Conservation (phyloP, 2,113 vertebrate genomes). For the Ranitomeya imitator region DNA sequence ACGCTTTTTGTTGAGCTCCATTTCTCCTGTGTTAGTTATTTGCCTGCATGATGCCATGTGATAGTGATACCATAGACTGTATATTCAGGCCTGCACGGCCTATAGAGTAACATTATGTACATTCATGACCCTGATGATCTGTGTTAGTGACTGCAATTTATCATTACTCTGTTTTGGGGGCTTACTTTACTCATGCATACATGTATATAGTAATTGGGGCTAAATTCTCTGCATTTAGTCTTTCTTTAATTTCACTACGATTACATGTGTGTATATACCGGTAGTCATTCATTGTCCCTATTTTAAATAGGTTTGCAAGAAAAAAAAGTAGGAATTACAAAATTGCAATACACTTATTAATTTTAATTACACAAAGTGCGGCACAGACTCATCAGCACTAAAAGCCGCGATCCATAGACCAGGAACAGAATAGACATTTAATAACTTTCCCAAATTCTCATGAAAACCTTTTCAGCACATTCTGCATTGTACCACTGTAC, state of each 20-base stretch:
- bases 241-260: neutral
- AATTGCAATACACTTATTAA: neutral
- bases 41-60: neutral
- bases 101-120: neutral
- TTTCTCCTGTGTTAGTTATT: neutral
- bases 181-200: slow-evolving; percentile 17
- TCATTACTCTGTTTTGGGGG: neutral
- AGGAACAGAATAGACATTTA: too few species aligned
- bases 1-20: neutral
- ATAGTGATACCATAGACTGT: neutral
- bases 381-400: too few species aligned
- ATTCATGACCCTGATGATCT: neutral
- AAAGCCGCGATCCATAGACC: too few species aligned
- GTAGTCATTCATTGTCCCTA: neutral
- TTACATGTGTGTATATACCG: slow-evolving; percentile 27
- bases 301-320: neutral
- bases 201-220: slow-evolving; percentile 15
- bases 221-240: neutral
- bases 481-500: too few species aligned
- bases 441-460: too few species aligned
- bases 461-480: too few species aligned
- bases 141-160: neutral
- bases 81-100: neutral
- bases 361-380: neutral
- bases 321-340: neutral